Conservation (phyloP, 1,140 invertebrate genomes). For the Idris sp. region DNA sequence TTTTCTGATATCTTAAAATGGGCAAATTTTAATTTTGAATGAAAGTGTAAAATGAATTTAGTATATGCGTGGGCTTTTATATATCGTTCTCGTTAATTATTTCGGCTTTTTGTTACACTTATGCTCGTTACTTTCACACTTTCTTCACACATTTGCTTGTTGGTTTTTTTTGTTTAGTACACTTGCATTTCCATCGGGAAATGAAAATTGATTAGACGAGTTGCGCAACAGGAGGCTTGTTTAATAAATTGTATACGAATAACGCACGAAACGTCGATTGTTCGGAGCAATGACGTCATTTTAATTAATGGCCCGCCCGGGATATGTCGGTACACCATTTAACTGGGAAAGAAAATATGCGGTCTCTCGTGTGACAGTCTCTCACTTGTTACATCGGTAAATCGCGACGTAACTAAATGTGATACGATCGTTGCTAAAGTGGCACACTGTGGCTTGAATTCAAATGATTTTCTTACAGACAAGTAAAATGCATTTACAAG, state of each 20-base stretch:
- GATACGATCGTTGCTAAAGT: conserved; percentile 48
- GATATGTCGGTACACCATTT: conserved; percentile 21
- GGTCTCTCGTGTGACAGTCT: conserved; percentile 19
- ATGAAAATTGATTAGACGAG: conserved; percentile 28
- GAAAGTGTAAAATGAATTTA: conserved; percentile 28
- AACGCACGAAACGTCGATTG: conserved; percentile 14
- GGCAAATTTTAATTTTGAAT: too few relatives aligned
- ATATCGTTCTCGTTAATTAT: conserved; percentile 38
- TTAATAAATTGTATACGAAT: conserved; percentile 21
- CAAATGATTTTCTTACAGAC: conserved; percentile 28
- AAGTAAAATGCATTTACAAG: conserved; percentile 6
- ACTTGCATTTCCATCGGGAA: conserved; percentile 27
- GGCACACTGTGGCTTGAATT: conserved; percentile 37
- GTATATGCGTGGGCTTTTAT: conserved; percentile 21
- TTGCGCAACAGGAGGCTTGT: conserved; percentile 24
- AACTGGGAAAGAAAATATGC: conserved; percentile 37
- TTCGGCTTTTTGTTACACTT: conserved; percentile 21
- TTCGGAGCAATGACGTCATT: conserved; percentile 23
- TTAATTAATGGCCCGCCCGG: conserved; percentile 32
- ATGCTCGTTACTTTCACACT: conserved; percentile 38
- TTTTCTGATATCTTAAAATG: too few relatives aligned
- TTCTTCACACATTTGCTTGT: conserved; percentile 50
- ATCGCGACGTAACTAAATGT: conserved; percentile 39
- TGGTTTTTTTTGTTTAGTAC: conserved; percentile 4
- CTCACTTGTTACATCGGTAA: conserved; percentile 48